These are phyloP conservation scores for Otus sunia DNA, from an alignment of 2,113 vertebrate species.

Conservation along the genomic window DNA sequence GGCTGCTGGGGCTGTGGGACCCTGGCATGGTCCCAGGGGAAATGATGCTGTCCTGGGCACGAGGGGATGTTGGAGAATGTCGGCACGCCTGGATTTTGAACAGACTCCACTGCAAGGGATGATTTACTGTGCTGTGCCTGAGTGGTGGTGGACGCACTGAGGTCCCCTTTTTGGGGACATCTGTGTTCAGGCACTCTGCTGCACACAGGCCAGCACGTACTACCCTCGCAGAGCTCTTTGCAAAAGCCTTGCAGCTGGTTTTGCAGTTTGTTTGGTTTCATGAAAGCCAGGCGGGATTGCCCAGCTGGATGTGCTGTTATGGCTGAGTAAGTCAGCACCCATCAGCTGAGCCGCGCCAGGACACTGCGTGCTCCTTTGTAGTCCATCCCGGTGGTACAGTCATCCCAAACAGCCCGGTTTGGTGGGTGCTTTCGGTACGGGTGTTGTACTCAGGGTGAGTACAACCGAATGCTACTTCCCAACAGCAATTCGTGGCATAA, in stretches of 20 bases:
- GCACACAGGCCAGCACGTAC: not conserved
- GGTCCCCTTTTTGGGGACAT: not conserved
- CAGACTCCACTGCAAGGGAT: not conserved
- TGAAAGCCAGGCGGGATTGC: not conserved
- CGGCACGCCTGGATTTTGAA: not conserved
- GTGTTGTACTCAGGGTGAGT: not conserved
- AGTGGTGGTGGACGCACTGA: not conserved
- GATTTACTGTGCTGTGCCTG: not conserved
- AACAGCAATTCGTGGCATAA: not conserved
- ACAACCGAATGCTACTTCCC: not conserved
- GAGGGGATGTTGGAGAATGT: fast-evolving
- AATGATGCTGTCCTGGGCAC: not conserved
- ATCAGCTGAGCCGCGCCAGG: not conserved
- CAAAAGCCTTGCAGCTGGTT: not conserved
- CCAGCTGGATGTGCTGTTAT: not conserved
- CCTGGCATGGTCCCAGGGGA: not conserved
- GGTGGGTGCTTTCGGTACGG: not conserved
- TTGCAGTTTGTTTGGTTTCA: not conserved
- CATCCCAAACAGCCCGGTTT: slow-evolving; percentile 32
- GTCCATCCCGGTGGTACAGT: slow-evolving; percentile 8
- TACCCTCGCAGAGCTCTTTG: not conserved
- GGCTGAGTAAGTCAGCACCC: slow-evolving; percentile 3
- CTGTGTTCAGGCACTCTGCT: fast-evolving
- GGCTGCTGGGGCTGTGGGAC: not conserved
- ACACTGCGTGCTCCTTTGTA: not conserved